These are phyloP conservation scores for Troides oblongomaculatus DNA, from an alignment of 2,888 invertebrate genomes.

Conservation along the genomic window DNA sequence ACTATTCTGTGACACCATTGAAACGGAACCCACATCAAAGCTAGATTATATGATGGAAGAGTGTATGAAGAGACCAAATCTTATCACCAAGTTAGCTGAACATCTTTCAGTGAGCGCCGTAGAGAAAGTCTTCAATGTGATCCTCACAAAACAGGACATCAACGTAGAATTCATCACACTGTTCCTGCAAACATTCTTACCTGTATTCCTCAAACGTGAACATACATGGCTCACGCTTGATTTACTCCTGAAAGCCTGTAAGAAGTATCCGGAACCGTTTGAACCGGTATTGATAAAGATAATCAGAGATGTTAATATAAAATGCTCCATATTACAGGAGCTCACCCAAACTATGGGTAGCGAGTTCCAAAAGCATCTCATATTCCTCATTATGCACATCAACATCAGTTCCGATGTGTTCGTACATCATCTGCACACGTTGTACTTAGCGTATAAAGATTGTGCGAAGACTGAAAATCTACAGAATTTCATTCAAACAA, in stretches of 20 bases:
- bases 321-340: conserved; percentile 48
- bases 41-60: conserved; percentile 43
- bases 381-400: conserved; percentile 40
- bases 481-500: conserved; percentile 46
- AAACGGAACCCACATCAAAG: conserved; percentile 41
- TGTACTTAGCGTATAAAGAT: conserved; percentile 54
- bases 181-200: conserved; percentile 46
- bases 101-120: conserved; percentile 39
- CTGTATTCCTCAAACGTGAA: conserved; percentile 45
- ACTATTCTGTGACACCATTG: conserved; percentile 34
- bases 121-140: conserved; percentile 47
- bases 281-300: conserved; percentile 43
- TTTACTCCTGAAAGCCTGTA: conserved; percentile 46
- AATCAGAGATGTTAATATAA: conserved; percentile 45
- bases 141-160: conserved; percentile 38
- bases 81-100: conserved; percentile 44
- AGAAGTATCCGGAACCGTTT: conserved; percentile 40
- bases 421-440: conserved; percentile 45
- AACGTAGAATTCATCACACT: conserved; percentile 29
- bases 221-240: conserved; percentile 48
- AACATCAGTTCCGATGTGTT: conserved; percentile 47
- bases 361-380: conserved; percentile 37
- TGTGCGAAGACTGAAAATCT: conserved; percentile 44
- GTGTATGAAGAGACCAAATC: conserved; percentile 39
- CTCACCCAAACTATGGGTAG: conserved; percentile 43